Conservation (phyloP, 2,113 vertebrate species). For the Heteronetta atricapilla region DNA sequence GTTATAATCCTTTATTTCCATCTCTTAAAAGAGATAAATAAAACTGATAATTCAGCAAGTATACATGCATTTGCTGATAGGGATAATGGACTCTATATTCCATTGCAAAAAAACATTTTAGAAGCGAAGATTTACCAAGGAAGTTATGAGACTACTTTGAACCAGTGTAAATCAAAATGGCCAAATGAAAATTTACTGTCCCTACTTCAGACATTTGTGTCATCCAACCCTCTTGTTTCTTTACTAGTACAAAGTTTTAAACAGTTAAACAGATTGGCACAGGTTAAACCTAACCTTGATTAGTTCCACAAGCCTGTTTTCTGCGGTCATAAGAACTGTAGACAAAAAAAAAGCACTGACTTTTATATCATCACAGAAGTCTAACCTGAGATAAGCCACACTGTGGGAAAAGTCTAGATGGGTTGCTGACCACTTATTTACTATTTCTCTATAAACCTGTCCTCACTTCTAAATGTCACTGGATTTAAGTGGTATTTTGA, state of each 20-base stretch:
- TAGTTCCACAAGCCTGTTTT: background rate
- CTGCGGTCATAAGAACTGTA: background rate
- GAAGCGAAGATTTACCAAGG: background rate
- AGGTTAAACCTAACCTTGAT: background rate
- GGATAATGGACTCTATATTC: background rate
- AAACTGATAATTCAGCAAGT: background rate
- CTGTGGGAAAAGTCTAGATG: background rate
- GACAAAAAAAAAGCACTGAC: background rate
- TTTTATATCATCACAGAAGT: background rate
- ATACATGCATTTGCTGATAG: background rate
- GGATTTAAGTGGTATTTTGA: background rate
- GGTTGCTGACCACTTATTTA: background rate
- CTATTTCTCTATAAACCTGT: background rate
- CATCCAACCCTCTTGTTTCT: background rate
- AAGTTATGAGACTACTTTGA: background rate
- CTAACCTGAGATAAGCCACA: background rate
- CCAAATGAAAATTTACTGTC: background rate
- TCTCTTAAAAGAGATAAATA: background rate
- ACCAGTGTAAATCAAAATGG: background rate
- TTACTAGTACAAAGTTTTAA: background rate
- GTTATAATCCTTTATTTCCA: background rate
- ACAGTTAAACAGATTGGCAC: background rate
- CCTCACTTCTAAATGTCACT: background rate
- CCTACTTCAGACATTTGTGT: background rate
- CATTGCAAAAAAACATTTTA: background rate